Base-by-base conservation (phyloP, 1,140 invertebrate species). In the Micrasema longulum region DNA sequence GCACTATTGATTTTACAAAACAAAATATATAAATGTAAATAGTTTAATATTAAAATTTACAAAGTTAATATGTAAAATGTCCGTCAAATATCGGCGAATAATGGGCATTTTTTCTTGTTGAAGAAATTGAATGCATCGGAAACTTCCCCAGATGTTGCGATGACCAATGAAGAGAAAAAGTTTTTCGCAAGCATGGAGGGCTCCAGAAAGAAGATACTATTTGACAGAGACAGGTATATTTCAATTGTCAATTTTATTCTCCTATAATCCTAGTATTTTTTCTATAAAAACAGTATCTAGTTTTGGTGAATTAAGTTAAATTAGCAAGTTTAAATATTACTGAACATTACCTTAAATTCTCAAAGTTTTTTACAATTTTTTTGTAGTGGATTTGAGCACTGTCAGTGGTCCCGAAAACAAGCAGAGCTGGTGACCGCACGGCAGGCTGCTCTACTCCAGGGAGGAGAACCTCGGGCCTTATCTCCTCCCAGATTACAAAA, bases 401-500 rank as follows among this genome's bases (percentile, higher is more conserved):
- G 89, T 73, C 87, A 89, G 64, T 94, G 92, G 91, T 94, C 93
- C 1, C 89, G 91, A 68, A 90, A 91, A 77, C 94, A 96, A 84
- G 94, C 94, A 0, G 94, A 96, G 82, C 85, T 95, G 45, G 94
- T 96, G 78, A 91, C 95, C 71, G 91, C 93, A 4, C 92, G 94
- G 77, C 92, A 97, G 85, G 92, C 92, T 9, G 90, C 91, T 76
- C 83, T 95, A 53, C 79, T 96, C 64, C 90, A 93, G 78, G 92
- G 90, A 23, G 92, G 95, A 82, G 93, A 95, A 76, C 88, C 88
- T 38, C 90, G 90, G 77, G 94, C 95, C 1, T 79, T 95, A 72
- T 81, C 89, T n/a, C 92, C 95, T 0, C 83, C 86, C 70, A 87
- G 92, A 73, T 81, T 97, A 43, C 94, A 96, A 78, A 87, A 87